These are phyloP conservation scores for Coracopsis vasa DNA, from an alignment of 2,113 vertebrate species.

Conservation along the genomic window DNA sequence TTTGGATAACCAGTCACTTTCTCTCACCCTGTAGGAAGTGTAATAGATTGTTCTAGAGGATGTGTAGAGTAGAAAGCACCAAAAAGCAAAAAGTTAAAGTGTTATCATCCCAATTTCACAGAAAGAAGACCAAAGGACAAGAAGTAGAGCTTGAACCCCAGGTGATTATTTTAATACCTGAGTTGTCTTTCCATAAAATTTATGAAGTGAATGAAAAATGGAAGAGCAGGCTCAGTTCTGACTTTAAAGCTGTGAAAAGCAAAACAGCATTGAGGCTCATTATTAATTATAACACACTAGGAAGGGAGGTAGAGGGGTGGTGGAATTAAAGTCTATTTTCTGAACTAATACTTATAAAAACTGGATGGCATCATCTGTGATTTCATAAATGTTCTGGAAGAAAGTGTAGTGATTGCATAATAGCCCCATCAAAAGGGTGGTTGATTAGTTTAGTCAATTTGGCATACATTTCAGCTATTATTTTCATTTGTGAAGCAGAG, in stretches of 20 bases:
- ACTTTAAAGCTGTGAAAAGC: constrained; percentile 2
- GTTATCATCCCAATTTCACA: background rate
- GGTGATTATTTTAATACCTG: background rate
- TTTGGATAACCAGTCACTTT: background rate
- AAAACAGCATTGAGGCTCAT: background rate
- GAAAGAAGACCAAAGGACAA: background rate
- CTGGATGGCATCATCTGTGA: constrained; percentile 34
- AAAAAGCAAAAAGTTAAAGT: background rate
- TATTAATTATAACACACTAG: constrained; percentile 49
- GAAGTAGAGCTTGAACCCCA: background rate
- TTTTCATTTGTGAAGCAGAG: constrained; percentile 58
- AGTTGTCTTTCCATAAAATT: background rate
- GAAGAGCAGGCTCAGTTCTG: background rate
- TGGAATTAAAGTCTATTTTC: constrained; percentile 48
- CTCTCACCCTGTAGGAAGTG: background rate
- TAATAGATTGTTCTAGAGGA: background rate
- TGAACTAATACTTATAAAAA: constrained; percentile 61
- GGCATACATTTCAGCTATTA: constrained; percentile 64
- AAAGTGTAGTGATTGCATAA: constrained; percentile 67
- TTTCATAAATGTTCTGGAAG: constrained; percentile 71
- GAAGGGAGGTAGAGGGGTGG: background rate
- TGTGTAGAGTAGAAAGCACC: background rate
- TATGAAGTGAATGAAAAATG: background rate
- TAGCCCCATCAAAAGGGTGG: constrained; percentile 49
- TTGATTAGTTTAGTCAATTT: constrained; percentile 69